These are phyloP conservation scores for Manduca sexta DNA, from an alignment of 1,140 invertebrate genomes.

Conservation along the genomic window DNA sequence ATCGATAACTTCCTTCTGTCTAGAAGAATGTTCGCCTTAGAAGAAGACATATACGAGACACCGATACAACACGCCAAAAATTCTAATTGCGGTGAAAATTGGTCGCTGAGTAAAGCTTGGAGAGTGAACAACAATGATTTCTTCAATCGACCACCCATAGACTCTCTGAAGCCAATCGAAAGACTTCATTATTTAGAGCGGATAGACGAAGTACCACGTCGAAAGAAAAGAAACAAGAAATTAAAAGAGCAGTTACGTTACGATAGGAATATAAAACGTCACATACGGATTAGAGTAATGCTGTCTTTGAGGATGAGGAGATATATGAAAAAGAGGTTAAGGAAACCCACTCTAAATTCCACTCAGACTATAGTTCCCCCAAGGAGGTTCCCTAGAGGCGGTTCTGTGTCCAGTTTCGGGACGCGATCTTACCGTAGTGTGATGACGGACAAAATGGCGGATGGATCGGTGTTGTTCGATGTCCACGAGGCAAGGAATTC, in stretches of 20 bases:
- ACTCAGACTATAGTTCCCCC: slow-evolving; percentile 30
- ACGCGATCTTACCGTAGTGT: slow-evolving; percentile 57
- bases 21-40: slow-evolving; percentile 46
- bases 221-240: slow-evolving; percentile 44
- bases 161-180: slow-evolving; percentile 30
- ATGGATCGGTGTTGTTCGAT: slow-evolving; percentile 61
- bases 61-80: slow-evolving; percentile 48
- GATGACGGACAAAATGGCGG: slow-evolving; percentile 52
- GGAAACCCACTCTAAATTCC: slow-evolving; percentile 23
- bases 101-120: slow-evolving; percentile 65
- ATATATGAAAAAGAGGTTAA: slow-evolving; percentile 57
- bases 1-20: slow-evolving; percentile 58
- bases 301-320: slow-evolving; percentile 62
- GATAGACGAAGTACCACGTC: slow-evolving; percentile 50
- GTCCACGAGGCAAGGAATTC: slow-evolving; percentile 66
- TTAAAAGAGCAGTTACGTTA: slow-evolving; percentile 63
- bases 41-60: slow-evolving; percentile 61
- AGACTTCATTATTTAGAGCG: slow-evolving; percentile 30
- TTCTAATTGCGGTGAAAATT: slow-evolving; percentile 59
- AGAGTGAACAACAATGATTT: slow-evolving; percentile 50
- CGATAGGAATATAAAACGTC: slow-evolving; percentile 67
- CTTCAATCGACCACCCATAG: slow-evolving; percentile 39
- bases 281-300: slow-evolving; percentile 68
- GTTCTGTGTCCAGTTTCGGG: slow-evolving; percentile 50
- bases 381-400: slow-evolving; percentile 36